phyloP scores from a whole-genome alignment of 2,888 invertebrate species.

The Anoncus sp. region DNA sequence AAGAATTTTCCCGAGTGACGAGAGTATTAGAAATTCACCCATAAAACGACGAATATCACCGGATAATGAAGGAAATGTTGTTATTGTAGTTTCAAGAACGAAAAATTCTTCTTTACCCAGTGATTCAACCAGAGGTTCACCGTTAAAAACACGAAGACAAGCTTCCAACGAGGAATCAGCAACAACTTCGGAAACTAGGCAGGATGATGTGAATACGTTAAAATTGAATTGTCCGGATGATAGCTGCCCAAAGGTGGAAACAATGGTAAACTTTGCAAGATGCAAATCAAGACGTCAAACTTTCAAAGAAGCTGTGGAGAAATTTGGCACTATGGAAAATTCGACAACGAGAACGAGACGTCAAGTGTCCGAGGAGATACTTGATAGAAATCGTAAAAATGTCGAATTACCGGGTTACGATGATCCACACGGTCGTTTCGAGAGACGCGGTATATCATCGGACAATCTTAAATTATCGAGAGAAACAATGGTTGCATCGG shows the following conservation, averaged over 20 bases:
- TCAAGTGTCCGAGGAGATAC: conserved; percentile 76
- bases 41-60: conserved; percentile 74
- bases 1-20: conserved; percentile 67
- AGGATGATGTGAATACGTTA: no score
- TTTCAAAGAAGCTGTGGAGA: conserved; percentile 55
- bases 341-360: conserved; percentile 51
- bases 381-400: conserved; percentile 70
- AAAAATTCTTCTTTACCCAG: conserved; percentile 62
- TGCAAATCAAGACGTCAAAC: conserved; percentile 56
- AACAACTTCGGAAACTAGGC: no score
- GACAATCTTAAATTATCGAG: conserved; percentile 74
- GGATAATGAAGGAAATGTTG: conserved; percentile 62
- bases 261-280: conserved; percentile 1
- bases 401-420: conserved; percentile 46
- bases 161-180: conserved; percentile 51
- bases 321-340: conserved; percentile 53
- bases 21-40: conserved; percentile 76
- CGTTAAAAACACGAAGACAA: conserved; percentile 67
- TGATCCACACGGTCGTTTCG: conserved; percentile 69
- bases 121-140: conserved; percentile 64
- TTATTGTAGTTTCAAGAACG: conserved; percentile 51
- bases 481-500: conserved; percentile 62
- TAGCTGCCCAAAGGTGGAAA: conserved; percentile 3
- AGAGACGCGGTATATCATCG: conserved; percentile 77
- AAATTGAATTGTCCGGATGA: conserved; percentile 43